These are phyloP conservation scores for Dryoscopus gambensis DNA, from an alignment of 2,113 vertebrate genomes.

Conservation along the genomic window DNA sequence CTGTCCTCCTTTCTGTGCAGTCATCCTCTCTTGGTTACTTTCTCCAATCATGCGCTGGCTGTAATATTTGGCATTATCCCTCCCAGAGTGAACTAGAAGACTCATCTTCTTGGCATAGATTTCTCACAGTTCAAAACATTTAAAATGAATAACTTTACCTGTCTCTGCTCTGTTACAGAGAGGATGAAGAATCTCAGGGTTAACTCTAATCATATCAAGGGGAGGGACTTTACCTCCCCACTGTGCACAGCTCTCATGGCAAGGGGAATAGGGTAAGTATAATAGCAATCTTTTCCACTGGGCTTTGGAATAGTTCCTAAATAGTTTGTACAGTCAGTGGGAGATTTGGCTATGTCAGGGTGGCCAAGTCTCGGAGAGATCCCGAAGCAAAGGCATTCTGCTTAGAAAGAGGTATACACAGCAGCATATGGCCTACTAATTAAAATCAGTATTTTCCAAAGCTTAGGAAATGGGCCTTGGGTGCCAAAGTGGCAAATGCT, in stretches of 20 bases:
- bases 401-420: background rate
- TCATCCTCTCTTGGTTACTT: background rate
- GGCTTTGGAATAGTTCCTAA: background rate
- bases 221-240: background rate
- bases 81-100: background rate
- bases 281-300: background rate
- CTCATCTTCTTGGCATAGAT: background rate
- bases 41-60: background rate
- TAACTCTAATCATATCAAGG: background rate
- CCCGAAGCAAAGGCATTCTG: background rate
- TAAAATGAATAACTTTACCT: background rate
- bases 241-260: background rate
- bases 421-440: background rate
- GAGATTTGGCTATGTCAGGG: background rate
- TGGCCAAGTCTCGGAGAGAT: background rate
- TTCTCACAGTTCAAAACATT: background rate
- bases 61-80: background rate
- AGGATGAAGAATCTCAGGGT: background rate
- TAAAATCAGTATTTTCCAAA: background rate
- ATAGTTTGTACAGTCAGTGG: background rate
- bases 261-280: background rate
- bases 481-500: background rate
- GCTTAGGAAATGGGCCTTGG: background rate
- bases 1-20: background rate
- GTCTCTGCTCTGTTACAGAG: background rate